Percentiles rank a stretch among this genome's conserved stretches.
phyloP scores from a whole-genome alignment of 1,140 invertebrate genomes.

The Monochamus saltuarius region DNA sequence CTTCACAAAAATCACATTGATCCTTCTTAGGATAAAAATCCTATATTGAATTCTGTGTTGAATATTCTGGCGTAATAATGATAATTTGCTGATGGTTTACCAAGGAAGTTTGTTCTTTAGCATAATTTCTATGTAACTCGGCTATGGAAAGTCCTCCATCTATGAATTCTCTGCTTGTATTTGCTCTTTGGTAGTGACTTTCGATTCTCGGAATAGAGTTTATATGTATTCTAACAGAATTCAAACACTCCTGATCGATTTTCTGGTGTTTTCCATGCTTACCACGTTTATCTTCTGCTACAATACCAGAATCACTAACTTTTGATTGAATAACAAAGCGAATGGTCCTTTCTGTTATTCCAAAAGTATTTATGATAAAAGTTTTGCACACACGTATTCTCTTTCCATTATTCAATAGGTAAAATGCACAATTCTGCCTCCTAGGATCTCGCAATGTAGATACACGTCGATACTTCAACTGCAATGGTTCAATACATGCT shows the following conservation, averaged over 20 bases:
- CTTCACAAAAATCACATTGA: constrained; percentile 2
- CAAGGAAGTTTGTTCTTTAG: constrained; percentile 26
- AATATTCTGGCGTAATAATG: neutral
- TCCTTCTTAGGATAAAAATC: constrained; percentile 2
- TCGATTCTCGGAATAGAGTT: constrained; percentile 42
- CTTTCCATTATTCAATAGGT: too few relatives aligned
- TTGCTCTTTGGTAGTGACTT: constrained; percentile 35
- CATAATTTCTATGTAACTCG: constrained; percentile 45
- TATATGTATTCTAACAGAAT: constrained; percentile 31
- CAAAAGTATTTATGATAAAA: too few relatives aligned
- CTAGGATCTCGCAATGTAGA: too few relatives aligned
- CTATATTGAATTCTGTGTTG: neutral
- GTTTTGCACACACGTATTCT: too few relatives aligned
- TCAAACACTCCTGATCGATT: constrained; percentile 28
- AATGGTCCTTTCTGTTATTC: neutral
- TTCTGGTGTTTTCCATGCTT: constrained; percentile 30
- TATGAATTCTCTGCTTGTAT: constrained; percentile 43
- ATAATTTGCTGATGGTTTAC: constrained; percentile 1
- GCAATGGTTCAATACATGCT: too few relatives aligned
- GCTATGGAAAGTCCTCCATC: constrained; percentile 41
- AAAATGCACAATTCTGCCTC: too few relatives aligned
- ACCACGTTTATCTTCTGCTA: constrained; percentile 26
- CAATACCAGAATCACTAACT: neutral
- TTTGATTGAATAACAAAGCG: neutral
- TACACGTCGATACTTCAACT: too few relatives aligned